Conservation (phyloP, 1,140 invertebrate genomes). For the Diplogasteroides magnus region DNA sequence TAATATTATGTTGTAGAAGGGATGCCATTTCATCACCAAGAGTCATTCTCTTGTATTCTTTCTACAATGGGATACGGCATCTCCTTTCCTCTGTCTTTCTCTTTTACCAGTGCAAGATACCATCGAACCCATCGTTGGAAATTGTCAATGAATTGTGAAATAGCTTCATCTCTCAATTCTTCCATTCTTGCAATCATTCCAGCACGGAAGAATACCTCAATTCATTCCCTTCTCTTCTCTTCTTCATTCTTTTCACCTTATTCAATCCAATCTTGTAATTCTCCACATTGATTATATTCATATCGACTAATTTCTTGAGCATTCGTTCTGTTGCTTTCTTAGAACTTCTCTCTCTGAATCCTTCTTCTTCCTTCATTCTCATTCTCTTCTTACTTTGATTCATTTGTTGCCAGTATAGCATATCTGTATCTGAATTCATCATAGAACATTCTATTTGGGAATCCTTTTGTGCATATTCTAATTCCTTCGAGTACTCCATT, state of each 20-base stretch:
- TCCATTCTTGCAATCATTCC: slow-evolving; percentile 99
- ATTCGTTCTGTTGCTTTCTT: slow-evolving; percentile 28
- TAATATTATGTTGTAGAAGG: slow-evolving; percentile 91
- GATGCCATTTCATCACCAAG: slow-evolving; percentile 60
- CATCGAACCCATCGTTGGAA: slow-evolving; percentile 66
- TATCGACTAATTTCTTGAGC: slow-evolving; percentile 32
- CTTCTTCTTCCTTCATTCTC: too few relatives aligned
- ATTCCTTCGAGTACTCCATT: slow-evolving; percentile 99
- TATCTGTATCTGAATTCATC: slow-evolving; percentile 99
- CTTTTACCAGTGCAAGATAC: slow-evolving; percentile 34
- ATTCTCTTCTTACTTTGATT: slow-evolving; percentile 22
- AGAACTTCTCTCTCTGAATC: neutral
- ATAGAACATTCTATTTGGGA: slow-evolving; percentile 74
- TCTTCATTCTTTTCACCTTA: slow-evolving; percentile 62
- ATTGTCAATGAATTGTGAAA: slow-evolving; percentile 94
- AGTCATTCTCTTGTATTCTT: neutral
- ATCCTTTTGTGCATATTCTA: slow-evolving; percentile 99
- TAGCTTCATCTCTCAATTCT: slow-evolving; percentile 95
- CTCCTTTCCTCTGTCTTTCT: too few relatives aligned
- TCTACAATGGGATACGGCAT: too few relatives aligned
- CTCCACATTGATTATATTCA: slow-evolving; percentile 37
- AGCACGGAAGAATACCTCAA: slow-evolving; percentile 96
- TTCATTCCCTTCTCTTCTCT: neutral
- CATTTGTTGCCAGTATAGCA: slow-evolving; percentile 55
- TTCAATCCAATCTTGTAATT: slow-evolving; percentile 41